Base-by-base conservation (phyloP, 2,113 vertebrate genomes). In the Macroglossus sobrinus region DNA sequence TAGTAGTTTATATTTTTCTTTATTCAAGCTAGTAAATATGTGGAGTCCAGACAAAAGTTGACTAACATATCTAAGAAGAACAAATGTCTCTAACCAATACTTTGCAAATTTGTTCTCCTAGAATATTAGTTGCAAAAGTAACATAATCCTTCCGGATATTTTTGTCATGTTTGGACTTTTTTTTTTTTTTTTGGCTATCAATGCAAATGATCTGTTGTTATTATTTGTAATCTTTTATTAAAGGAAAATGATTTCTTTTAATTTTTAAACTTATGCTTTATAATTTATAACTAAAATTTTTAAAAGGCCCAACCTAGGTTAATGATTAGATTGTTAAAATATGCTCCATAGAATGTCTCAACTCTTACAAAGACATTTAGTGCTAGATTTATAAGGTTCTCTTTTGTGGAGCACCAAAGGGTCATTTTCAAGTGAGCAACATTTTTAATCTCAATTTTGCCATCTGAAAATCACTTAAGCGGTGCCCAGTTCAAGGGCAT, bases 401-500 rank as follows among this genome's bases (percentile, higher is more conserved):
- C 35, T 95, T 89, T 97, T 93, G 78, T 89, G 33, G 81, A 92
- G 43, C 21, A 94, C 79, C 50, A n/a, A 30, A 82, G 57, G 28
- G 45, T 68, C 63, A 92, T 87, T 96, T 95, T 89, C 63, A 96
- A 93, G 55, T 28, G 4, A 94, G 74, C 59, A 82, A 92, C 1
- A 8, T 84, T 96, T 95, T 86, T 64, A 93, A 84, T 94, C 78
- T 97, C 78, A 63, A 10, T 94, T 94, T 94, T 85, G 64, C 43
- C 21, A 38, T 72, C 57, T 85, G 84, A 95, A 35, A 93, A 76
- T 47, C 72, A 81, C 47, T 78, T 85, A 94, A 79, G 71, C 91
- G 10, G 85, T 94, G 33, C 40, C 72, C 33, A 86, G 28, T 63
- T 94, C 61, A 91, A 90, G 76, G 81, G 26, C 26, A 64, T 93